Base-by-base conservation (phyloP, 2,113 vertebrate species). In the Coregonus clupeaformis region DNA sequence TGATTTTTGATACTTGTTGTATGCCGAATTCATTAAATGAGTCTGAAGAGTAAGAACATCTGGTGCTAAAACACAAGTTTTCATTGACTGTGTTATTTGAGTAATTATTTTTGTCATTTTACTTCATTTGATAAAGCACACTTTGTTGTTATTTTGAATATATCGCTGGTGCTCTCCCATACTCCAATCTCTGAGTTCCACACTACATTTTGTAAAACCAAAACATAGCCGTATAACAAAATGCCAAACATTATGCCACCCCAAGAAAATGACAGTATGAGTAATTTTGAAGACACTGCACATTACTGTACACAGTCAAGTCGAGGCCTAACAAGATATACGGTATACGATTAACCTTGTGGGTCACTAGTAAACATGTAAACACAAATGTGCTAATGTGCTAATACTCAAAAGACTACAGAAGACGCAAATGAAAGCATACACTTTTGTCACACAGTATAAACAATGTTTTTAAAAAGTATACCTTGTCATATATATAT, bases 401-500 rank as follows among this genome's bases (percentile, higher is more conserved):
- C 57, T 22, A 59, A 22, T 12, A 22, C n/a, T 68, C n/a, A 36
- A n/a, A 45, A 52, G 49, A 68, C 66, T 63, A 77, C 62, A 68
- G 68, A 77, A 72, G 30, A 81, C 78, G 79, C 47, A 85, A 65
- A 78, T 69, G 57, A 27, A 52, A 55, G 59, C 55, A 77, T 67
- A 27, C n/a, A 75, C 36, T 42, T 84, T 80, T 71, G 68, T 80
- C 72, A 83, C 72, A 83, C 74, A 27, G 20, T 91, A 87, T 93
- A 92, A 90, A 92, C 91, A 88, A 86, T 76, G 80, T 86, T 76
- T 78, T 79, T 71, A 77, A 83, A 81, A 83, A 78, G 49, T 77
- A 85, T 83, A 83, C 64, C 76, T 82, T 88, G 79, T 87, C 86
- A 87, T 89, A 87, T 85, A 77, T 89, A 86, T 81, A 76, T 85